Base-by-base conservation (phyloP, 2,888 invertebrate genomes). In the Hemicrepidius hirtus region DNA sequence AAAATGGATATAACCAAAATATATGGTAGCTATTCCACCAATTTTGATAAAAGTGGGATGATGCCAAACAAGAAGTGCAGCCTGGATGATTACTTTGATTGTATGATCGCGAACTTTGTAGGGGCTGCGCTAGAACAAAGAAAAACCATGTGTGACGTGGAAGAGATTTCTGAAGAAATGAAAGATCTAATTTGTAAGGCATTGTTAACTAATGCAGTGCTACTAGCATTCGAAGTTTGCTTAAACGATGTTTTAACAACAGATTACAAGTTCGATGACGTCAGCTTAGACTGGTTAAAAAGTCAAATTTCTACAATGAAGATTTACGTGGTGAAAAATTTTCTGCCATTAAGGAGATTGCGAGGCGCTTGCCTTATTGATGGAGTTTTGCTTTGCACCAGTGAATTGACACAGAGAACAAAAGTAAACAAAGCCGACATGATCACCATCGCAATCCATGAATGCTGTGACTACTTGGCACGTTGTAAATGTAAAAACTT, bases 1-100 rank as follows among this genome's bases (percentile, higher is more conserved):
- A 37, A 37, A 37, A 37, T 37, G 37, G 37, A 37, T 37, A 37
- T 37, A 37, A 37, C 37, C 37, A 37, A 37, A 37, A 37, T 37
- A 37, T 37, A 37, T 37, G 37, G 37, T 37, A 37, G 37, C 37
- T 37, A 37, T 37, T 37, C 37, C 37, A 37, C 37, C 37, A 37
- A 37, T 37, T 37, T 37, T 37, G 37, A 37, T 37, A 37, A 37
- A 37, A 37, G 37, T 37, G 37, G 37, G 37, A 37, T 37, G 37
- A 37, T 37, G 37, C 37, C 37, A 37, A 37, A 10, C 37, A 37
- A 10, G 7, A 37, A 37, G 37, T 37, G 37, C 37, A 37, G 3
- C 37, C 3, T 37, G 37, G 37, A 37, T 37, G 37, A 37, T 37
- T 37, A 37, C 37, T 37, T 37, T 37, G 37, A 37, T 37, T 37